phyloP scores from a whole-genome alignment of 2,113 vertebrate genomes.

The Dryoscopus gambensis region DNA sequence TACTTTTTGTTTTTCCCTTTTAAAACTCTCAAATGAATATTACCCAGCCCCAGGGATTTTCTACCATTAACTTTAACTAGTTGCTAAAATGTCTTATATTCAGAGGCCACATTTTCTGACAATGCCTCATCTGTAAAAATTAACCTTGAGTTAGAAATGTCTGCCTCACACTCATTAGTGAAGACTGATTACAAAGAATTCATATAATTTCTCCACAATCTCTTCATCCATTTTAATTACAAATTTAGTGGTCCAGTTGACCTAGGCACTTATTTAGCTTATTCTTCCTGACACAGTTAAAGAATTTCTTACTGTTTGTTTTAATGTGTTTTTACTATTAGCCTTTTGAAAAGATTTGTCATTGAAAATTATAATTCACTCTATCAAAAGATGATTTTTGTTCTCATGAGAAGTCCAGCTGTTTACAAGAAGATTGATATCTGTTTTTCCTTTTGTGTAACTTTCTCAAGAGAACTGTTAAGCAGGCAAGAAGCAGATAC shows the following conservation, averaged over 20 bases:
- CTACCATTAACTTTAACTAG: slow-evolving; percentile 49
- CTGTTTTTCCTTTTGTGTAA: background rate
- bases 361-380: background rate
- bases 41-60: slow-evolving; percentile 36
- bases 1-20: slow-evolving; percentile 53
- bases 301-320: background rate
- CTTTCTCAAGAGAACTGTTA: background rate
- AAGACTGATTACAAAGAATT: slow-evolving; percentile 52
- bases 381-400: background rate
- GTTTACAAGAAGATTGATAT: background rate
- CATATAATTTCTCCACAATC: slow-evolving; percentile 27
- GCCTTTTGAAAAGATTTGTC: background rate
- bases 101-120: slow-evolving; percentile 29
- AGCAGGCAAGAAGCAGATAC: background rate
- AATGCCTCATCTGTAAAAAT: slow-evolving; percentile 45
- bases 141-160: slow-evolving; percentile 45
- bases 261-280: background rate
- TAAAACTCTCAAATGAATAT: slow-evolving; percentile 35
- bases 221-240: slow-evolving; percentile 34
- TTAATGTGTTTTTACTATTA: background rate
- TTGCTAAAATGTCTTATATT: slow-evolving; percentile 27
- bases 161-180: slow-evolving; percentile 41
- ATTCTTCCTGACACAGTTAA: background rate
- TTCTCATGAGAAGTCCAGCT: background rate
- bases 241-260: slow-evolving; percentile 22